These are phyloP conservation scores for Nymphicus hollandicus DNA, from an alignment of 2,113 vertebrate genomes.

Conservation along the genomic window DNA sequence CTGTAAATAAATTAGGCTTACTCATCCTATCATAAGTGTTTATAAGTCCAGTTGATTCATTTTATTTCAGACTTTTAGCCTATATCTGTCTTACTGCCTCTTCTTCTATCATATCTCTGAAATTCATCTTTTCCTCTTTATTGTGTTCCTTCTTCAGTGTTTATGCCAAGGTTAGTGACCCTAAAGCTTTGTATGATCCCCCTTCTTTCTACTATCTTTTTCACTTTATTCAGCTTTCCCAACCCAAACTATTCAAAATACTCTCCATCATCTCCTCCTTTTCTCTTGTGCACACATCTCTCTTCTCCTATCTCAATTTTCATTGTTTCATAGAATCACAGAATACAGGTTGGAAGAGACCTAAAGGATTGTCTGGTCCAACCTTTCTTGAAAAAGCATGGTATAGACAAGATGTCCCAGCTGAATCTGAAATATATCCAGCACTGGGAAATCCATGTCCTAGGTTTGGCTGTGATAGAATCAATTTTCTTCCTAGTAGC, in stretches of 20 bases:
- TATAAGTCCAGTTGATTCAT: background rate
- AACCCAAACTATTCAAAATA: background rate
- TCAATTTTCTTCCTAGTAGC: too few relatives aligned
- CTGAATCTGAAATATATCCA: too few relatives aligned
- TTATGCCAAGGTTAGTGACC: background rate
- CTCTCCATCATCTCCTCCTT: background rate
- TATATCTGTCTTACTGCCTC: background rate
- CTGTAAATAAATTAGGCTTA: background rate
- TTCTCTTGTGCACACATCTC: background rate
- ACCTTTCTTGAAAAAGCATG: too few relatives aligned
- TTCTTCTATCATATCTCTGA: background rate
- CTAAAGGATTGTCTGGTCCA: background rate
- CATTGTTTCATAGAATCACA: background rate
- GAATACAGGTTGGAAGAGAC: background rate
- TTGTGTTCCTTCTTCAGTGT: background rate
- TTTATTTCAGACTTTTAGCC: background rate
- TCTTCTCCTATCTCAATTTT: background rate
- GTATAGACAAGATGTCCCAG: too few relatives aligned
- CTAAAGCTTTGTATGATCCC: background rate
- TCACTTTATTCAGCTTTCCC: background rate
- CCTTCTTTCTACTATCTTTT: background rate
- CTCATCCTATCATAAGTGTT: background rate
- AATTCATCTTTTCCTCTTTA: background rate
- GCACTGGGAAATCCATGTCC: too few relatives aligned
- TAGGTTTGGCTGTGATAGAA: too few relatives aligned